Evolutionary conservation across 2,113 vertebrate genomes (phyloP).

Genomic region (Pogonocichla stellata): DNA sequence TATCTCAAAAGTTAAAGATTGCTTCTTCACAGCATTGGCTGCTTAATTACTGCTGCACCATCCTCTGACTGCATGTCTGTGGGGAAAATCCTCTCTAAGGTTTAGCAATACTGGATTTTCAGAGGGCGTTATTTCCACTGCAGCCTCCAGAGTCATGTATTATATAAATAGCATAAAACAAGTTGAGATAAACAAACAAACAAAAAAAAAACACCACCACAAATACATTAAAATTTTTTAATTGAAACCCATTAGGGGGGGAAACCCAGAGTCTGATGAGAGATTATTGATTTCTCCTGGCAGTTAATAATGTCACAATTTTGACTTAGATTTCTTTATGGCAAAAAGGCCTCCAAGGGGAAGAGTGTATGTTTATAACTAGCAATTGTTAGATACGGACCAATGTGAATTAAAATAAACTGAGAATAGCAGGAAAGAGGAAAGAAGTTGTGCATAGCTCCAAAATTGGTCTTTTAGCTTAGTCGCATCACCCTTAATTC

Average conservation of each 20-base stretch:
- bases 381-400: neutral
- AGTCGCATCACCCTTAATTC: neutral
- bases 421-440: neutral
- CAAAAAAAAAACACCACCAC: no score
- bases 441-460: neutral
- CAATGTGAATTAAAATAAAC: neutral
- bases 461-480: neutral
- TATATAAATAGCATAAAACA: neutral
- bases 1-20: neutral
- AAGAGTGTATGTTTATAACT: neutral
- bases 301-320: neutral
- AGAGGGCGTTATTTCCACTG: neutral
- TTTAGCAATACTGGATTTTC: neutral
- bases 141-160: neutral
- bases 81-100: neutral
- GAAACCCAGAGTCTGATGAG: neutral
- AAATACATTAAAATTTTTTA: neutral
- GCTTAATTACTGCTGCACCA: neutral
- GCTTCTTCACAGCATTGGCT: neutral
- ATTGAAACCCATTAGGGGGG: neutral
- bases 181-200: neutral
- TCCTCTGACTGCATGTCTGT: neutral
- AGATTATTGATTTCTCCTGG: neutral
- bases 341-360: neutral
- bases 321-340: neutral